Evolutionary conservation across 2,113 vertebrate genomes (phyloP).

Genomic region (human (Homo sapiens)): DNA sequence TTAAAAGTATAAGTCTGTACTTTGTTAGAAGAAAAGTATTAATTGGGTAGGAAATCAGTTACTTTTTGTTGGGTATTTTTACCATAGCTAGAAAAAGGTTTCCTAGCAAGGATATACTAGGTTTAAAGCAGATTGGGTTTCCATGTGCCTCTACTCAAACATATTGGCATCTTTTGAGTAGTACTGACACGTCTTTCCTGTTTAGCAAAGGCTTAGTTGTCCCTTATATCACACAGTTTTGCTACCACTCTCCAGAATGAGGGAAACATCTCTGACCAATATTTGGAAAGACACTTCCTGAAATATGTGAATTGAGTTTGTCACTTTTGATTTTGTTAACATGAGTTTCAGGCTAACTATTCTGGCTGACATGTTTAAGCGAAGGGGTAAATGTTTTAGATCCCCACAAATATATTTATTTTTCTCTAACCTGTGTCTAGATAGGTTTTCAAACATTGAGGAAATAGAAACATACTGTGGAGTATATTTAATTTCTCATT

Average conservation of each 20-base stretch:
- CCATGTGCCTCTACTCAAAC: background rate
- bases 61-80: background rate
- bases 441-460: conserved; percentile 29
- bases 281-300: background rate
- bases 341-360: background rate
- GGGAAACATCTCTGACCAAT: background rate
- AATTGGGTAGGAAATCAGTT: background rate
- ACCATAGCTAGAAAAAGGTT: background rate
- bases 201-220: background rate
- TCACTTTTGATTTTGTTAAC: background rate
- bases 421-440: background rate
- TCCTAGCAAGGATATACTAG: background rate
- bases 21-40: background rate
- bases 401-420: background rate
- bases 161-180: background rate
- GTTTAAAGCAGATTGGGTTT: background rate
- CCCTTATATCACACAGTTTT: background rate
- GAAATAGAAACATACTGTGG: background rate
- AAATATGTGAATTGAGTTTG: background rate
- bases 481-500: conserved; percentile 3
- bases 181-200: background rate
- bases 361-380: background rate
- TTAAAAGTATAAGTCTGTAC: background rate
- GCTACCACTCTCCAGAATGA: background rate
- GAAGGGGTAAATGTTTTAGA: conserved; percentile 1